Evolutionary conservation across 1,140 invertebrate species (phyloP).

Genomic region (Gerris buenoi): DNA sequence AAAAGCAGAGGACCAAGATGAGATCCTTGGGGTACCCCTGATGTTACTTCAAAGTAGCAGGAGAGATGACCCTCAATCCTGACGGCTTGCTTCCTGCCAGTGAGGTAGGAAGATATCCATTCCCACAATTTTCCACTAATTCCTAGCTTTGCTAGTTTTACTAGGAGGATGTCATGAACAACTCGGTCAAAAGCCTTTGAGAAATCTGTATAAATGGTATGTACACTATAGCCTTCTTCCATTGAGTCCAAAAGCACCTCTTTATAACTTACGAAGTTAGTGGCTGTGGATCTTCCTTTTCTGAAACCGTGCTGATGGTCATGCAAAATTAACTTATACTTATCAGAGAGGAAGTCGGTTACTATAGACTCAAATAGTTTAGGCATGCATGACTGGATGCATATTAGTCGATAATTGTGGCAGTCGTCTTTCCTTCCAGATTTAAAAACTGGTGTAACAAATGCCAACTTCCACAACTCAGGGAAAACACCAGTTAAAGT

Average conservation of each 20-base stretch:
- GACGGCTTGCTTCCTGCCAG: background rate
- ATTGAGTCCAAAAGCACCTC: background rate
- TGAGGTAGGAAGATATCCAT: background rate
- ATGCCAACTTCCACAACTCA: background rate
- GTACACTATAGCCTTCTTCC: background rate
- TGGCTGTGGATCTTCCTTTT: background rate
- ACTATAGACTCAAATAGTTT: background rate
- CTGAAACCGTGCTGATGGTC: background rate
- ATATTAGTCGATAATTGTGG: background rate
- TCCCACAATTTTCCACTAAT: background rate
- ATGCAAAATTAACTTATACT: background rate
- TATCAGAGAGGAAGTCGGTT: background rate
- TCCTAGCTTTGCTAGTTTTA: background rate
- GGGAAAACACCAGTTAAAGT: background rate
- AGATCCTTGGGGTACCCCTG: background rate
- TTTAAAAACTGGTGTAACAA: background rate
- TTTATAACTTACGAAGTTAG: background rate
- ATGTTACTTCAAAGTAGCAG: background rate
- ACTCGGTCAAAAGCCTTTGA: background rate
- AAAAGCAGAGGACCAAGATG: background rate
- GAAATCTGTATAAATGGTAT: background rate
- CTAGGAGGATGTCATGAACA: background rate
- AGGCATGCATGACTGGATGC: background rate
- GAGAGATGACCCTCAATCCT: background rate
- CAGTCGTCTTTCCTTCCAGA: background rate